phyloP scores from a whole-genome alignment of 2,888 invertebrate species.

The Diarsia dahlii region DNA sequence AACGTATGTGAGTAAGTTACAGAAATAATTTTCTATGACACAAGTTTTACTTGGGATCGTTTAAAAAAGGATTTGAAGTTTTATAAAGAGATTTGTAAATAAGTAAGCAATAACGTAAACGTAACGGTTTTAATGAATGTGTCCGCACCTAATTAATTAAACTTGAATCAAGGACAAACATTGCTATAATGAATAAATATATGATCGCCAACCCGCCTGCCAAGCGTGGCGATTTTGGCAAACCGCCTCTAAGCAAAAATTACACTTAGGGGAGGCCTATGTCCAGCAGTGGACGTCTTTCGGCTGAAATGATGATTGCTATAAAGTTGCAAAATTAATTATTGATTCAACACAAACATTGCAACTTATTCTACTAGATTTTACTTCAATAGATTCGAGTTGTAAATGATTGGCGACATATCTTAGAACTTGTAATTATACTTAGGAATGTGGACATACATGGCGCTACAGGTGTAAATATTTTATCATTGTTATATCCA shows the following conservation, averaged over 20 bases:
- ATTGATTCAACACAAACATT: background rate
- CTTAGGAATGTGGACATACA: background rate
- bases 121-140: background rate
- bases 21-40: constrained; percentile 18
- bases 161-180: background rate
- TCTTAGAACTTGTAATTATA: background rate
- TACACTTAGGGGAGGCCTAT: too few relatives aligned
- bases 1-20: constrained; percentile 11
- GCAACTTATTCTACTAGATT: background rate
- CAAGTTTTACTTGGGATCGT: constrained; percentile 14
- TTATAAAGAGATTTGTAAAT: constrained; percentile 8
- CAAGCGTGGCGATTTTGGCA: too few relatives aligned
- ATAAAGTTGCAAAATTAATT: background rate
- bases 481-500: background rate
- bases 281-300: too few relatives aligned
- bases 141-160: constrained; percentile 20
- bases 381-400: background rate
- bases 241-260: too few relatives aligned
- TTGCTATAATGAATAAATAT: too few relatives aligned
- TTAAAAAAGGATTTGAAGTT: constrained; percentile 13
- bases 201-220: too few relatives aligned
- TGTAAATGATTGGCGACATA: background rate
- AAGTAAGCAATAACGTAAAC: constrained; percentile 8
- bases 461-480: background rate
- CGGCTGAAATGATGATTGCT: too few relatives aligned